Conservation (phyloP, 2,113 vertebrate species). For the Murina feae region DNA sequence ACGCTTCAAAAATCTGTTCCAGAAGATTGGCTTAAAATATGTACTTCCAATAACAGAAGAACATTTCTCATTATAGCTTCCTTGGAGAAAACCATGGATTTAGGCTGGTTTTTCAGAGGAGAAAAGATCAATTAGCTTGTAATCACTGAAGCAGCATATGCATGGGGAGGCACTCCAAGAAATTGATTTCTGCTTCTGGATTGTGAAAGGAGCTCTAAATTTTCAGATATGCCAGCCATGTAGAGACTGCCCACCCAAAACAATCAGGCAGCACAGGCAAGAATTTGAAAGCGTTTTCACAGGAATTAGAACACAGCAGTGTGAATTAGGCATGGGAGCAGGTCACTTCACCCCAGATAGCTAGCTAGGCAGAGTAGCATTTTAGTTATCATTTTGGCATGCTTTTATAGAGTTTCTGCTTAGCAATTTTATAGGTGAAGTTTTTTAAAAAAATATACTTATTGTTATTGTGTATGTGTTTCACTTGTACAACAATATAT, state of each 20-base stretch:
- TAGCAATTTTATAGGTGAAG: background rate
- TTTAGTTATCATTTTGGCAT: background rate
- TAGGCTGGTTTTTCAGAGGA: background rate
- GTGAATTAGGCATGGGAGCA: accelerated
- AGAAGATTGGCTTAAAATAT: slow-evolving; percentile 33
- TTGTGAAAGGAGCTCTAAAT: background rate
- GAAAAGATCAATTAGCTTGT: slow-evolving; percentile 51
- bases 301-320: background rate
- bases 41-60: background rate
- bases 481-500: background rate
- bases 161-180: background rate
- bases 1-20: background rate
- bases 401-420: background rate
- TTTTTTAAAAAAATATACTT: background rate
- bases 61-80: slow-evolving; percentile 4
- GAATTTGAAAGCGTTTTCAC: background rate
- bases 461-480: background rate
- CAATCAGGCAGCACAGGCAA: background rate
- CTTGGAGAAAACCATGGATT: slow-evolving; percentile 15
- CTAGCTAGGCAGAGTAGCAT: background rate
- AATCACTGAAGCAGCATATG: background rate
- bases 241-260: background rate
- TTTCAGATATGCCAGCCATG: background rate
- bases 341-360: background rate
- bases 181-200: background rate